phyloP scores from a whole-genome alignment of 2,113 vertebrate species.

The Nycticebus coucang region DNA sequence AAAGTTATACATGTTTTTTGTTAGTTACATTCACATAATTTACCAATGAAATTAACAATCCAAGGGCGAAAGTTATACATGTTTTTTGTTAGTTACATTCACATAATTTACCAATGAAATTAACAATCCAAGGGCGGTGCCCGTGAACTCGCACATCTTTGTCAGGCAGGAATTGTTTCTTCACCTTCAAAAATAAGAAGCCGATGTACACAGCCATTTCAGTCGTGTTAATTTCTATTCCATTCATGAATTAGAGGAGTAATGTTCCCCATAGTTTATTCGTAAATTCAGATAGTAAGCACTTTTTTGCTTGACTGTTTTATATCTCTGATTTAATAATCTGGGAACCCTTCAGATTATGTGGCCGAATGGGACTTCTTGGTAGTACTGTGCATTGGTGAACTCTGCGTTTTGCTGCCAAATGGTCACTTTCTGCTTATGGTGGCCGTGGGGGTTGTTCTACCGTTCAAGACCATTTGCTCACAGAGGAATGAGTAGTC shows the following conservation, averaged over 20 bases:
- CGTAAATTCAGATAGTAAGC: neutral
- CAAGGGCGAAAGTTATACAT: conserved; percentile 66
- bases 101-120: conserved; percentile 7
- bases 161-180: conserved; percentile 47
- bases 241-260: neutral
- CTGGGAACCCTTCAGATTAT: too few species aligned
- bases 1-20: conserved; percentile 68
- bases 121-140: conserved; percentile 45
- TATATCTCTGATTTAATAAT: neutral
- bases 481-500: neutral
- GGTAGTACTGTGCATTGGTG: neutral
- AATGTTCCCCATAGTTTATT: too few species aligned
- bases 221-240: neutral
- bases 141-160: conserved; percentile 41
- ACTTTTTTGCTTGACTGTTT: neutral
- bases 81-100: conserved; percentile 48
- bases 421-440: conserved; percentile 50
- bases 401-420: conserved; percentile 45
- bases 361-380: neutral
- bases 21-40: conserved; percentile 21
- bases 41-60: conserved; percentile 35
- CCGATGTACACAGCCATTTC: neutral
- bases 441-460: conserved; percentile 21
- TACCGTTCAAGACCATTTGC: neutral
- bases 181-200: conserved; percentile 6